Conservation (phyloP, 2,888 invertebrate genomes). For the Pollenia labialis region DNA sequence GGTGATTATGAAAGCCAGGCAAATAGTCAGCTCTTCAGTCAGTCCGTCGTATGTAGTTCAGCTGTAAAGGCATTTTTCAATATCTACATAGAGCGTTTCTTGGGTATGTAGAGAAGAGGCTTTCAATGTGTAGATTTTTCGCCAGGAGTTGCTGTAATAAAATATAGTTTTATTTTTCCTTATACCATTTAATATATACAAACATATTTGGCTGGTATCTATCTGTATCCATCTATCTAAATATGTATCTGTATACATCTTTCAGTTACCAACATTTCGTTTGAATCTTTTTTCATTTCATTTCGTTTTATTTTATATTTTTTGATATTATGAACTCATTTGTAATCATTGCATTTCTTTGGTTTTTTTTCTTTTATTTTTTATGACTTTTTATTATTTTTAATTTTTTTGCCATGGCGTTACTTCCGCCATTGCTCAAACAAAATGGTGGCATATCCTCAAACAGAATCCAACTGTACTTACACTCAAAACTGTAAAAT, state of each 20-base stretch:
- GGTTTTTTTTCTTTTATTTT: conserved; percentile 57
- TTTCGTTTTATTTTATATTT: conserved; percentile 46
- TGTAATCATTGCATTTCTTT: conserved; percentile 73
- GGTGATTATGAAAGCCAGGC: not conserved
- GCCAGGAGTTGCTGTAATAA: conserved; percentile 29
- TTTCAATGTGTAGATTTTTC: conserved; percentile 2
- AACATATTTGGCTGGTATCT: conserved; percentile 58
- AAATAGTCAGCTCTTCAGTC: not conserved
- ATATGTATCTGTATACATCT: conserved; percentile 18
- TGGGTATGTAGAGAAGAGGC: not conserved
- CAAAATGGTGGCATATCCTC: conserved; percentile 67
- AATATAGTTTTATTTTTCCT: conserved; percentile 32
- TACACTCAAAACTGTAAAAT: conserved; percentile 7
- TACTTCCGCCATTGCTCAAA: conserved; percentile 68
- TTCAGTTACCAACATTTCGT: conserved; percentile 14
- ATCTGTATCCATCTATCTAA: conserved; percentile 40
- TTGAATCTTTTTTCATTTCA: conserved; percentile 26
- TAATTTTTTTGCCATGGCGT: conserved; percentile 72
- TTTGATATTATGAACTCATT: conserved; percentile 68
- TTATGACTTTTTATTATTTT: conserved; percentile 72
- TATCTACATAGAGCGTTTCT: not conserved
- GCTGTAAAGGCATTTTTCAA: not conserved
- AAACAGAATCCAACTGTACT: conserved; percentile 26
- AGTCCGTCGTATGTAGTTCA: no score
- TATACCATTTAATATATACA: not conserved